A percentile compares a stretch with the other conserved stretches of the same genome.
Conservation (phyloP, 2,888 invertebrate species). For the Ephialtes manifestator region DNA sequence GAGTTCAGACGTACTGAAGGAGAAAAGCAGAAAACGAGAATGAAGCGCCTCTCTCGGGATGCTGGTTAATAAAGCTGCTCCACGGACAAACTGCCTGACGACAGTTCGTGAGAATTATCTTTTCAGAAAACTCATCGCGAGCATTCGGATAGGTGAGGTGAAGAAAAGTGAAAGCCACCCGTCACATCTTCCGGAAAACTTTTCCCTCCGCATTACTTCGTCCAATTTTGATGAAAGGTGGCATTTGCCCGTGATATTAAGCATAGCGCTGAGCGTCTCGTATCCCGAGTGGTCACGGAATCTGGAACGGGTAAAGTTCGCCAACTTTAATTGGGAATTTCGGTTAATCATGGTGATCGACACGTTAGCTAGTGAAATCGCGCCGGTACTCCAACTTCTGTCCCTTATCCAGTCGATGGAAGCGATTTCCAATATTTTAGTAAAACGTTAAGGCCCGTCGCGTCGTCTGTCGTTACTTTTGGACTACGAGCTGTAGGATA, state of each 20-base stretch:
- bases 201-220: neutral
- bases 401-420: constrained; percentile 31
- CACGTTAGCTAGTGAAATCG: constrained; percentile 42
- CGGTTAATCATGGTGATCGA: constrained; percentile 49
- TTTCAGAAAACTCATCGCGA: constrained; percentile 34
- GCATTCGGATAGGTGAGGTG: constrained; percentile 12
- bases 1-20: neutral
- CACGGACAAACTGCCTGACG: constrained; percentile 8
- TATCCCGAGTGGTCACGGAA: constrained; percentile 19
- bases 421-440: constrained; percentile 70
- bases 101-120: constrained; percentile 38
- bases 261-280: neutral
- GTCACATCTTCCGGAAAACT: constrained; percentile 13
- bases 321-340: constrained; percentile 58
- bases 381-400: constrained; percentile 22
- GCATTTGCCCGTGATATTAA: constrained; percentile 19
- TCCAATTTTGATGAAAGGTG: constrained; percentile 40
- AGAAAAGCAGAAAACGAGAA: neutral
- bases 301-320: constrained; percentile 7
- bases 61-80: constrained; percentile 28
- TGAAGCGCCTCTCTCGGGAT: constrained; percentile 29
- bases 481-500: neutral
- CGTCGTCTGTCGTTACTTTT: constrained; percentile 47
- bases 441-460: constrained; percentile 23
- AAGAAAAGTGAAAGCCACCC: constrained; percentile 12